phyloP scores from a whole-genome alignment of 1,140 invertebrate species.

The Bombus waltoni region DNA sequence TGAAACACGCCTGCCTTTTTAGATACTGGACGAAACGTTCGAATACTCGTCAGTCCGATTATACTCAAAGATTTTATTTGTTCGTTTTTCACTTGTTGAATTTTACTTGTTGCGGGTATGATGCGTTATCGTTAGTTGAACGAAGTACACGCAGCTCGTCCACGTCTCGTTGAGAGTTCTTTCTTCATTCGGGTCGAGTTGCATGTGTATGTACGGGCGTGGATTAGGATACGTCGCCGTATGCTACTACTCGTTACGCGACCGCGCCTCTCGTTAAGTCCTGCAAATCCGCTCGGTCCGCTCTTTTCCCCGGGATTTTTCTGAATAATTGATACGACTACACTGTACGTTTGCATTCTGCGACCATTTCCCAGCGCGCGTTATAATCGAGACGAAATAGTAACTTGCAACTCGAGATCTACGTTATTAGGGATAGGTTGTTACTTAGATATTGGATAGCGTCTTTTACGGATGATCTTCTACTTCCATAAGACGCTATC shows the following conservation, averaged over 20 bases:
- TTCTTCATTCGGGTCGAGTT: neutral
- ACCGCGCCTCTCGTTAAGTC: constrained; percentile 10
- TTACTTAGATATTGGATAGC: neutral
- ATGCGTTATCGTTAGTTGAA: neutral
- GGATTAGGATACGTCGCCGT: neutral
- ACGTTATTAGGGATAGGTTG: neutral
- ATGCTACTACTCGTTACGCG: constrained; percentile 16
- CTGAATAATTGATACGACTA: constrained; percentile 22
- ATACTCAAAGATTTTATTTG: neutral
- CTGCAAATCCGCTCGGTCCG: neutral
- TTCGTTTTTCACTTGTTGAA: neutral
- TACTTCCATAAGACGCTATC: no score
- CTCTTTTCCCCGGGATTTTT: neutral
- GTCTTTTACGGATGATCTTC: neutral
- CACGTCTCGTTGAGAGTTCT: neutral
- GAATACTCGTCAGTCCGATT: neutral
- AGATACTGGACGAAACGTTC: neutral
- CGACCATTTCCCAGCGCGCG: neutral
- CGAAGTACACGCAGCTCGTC: neutral
- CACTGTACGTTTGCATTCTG: neutral
- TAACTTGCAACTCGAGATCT: neutral
- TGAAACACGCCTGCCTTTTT: neutral
- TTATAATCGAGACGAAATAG: neutral
- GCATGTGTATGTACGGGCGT: neutral
- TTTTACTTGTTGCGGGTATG: neutral